phyloP scores from a whole-genome alignment of 2,797 vertebrate genomes.

The Alectoris magna region DNA sequence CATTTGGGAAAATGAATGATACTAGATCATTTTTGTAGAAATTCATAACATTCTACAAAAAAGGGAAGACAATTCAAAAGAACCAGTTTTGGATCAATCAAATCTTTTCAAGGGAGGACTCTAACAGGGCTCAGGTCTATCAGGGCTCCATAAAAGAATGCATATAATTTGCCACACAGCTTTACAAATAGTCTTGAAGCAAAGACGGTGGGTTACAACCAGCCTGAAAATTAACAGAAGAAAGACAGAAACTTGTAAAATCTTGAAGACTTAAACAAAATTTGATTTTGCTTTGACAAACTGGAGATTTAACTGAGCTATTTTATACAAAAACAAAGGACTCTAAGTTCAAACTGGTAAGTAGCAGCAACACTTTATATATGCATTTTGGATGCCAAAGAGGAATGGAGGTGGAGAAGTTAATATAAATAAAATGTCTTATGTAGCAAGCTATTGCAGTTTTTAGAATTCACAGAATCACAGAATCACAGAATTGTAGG shows the following conservation, averaged over 20 bases:
- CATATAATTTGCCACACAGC: background rate
- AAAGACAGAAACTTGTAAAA: background rate
- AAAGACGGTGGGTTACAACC: background rate
- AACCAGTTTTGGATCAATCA: background rate
- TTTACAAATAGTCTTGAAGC: background rate
- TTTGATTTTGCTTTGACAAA: slow-evolving; percentile 10
- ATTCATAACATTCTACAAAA: background rate
- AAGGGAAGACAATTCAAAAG: background rate
- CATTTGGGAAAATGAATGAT: background rate
- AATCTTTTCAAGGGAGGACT: background rate
- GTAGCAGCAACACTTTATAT: slow-evolving; percentile 17
- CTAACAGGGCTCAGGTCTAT: background rate
- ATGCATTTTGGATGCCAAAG: slow-evolving; percentile 30
- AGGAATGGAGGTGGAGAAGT: slow-evolving; percentile 23
- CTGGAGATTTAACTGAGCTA: background rate
- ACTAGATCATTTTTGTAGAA: background rate
- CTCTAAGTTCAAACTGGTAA: slow-evolving; percentile 32
- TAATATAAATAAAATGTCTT: slow-evolving; percentile 59
- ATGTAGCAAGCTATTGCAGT: background rate
- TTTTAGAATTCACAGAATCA: background rate
- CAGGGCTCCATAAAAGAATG: background rate
- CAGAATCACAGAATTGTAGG: no score
- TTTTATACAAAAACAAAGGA: slow-evolving; percentile 28
- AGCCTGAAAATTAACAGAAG: background rate
- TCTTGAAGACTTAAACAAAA: background rate